Conservation (phyloP, 64 coral and sea anemone species). For the Hydrozoanthus tunicans region DNA sequence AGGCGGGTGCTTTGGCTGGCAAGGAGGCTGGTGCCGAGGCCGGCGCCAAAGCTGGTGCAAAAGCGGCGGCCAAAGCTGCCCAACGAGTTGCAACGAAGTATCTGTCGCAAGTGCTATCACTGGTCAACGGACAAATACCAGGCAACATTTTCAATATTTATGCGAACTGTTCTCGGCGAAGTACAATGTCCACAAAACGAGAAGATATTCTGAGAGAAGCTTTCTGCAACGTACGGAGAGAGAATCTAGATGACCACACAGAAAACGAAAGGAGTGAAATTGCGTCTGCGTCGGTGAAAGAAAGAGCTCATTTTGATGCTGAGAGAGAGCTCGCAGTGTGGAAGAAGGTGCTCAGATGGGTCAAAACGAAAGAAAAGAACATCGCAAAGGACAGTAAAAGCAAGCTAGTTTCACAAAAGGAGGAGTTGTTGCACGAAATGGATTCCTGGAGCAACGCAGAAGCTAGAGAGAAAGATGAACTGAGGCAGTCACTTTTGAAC, state of each 20-base stretch:
- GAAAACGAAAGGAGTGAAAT: not conserved
- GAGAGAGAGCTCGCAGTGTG: slow-evolving; percentile 49
- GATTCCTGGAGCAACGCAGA: slow-evolving; percentile 28
- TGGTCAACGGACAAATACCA: slow-evolving; percentile 30
- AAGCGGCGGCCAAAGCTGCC: slow-evolving; percentile 49
- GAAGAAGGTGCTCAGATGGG: slow-evolving; percentile 29
- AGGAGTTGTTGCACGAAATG: not conserved
- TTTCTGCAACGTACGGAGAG: slow-evolving; percentile 39
- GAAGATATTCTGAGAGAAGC: slow-evolving; percentile 62
- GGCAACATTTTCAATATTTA: slow-evolving; percentile 60
- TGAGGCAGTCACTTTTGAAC: not conserved
- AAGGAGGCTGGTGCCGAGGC: slow-evolving; percentile 61
- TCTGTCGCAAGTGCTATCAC: slow-evolving; percentile 30
- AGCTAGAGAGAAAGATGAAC: slow-evolving; percentile 9
- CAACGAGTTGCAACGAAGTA: slow-evolving; percentile 36
- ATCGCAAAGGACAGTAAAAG: not conserved
- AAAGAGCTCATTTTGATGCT: not conserved
- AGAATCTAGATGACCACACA: not conserved
- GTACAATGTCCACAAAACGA: slow-evolving; percentile 22
- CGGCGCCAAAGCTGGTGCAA: slow-evolving; percentile 63
- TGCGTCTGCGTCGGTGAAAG: not conserved
- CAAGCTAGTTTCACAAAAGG: not conserved
- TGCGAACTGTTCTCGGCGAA: slow-evolving; percentile 52
- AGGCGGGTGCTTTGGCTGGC: slow-evolving; percentile 72
- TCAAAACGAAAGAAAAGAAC: slow-evolving; percentile 17